Percentiles rank a stretch among this genome's conserved stretches.
phyloP scores from a whole-genome alignment of 2,797 vertebrate genomes.

The Centroberyx gerrardi region DNA sequence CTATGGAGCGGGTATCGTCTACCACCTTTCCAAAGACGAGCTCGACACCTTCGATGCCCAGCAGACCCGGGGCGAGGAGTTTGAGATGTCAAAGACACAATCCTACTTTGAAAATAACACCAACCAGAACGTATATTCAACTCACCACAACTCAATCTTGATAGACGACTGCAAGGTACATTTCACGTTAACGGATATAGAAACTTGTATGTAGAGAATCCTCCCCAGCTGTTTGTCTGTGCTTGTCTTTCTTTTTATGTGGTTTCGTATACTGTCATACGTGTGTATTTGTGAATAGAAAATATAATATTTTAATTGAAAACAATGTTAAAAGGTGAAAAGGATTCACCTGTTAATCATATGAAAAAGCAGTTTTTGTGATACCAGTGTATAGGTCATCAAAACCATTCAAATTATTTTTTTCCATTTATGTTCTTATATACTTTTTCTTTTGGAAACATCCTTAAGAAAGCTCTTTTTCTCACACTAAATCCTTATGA shows the following conservation, averaged over 20 bases:
- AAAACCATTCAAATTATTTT: conserved; percentile 28
- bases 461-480: conserved; percentile 36
- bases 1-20: conserved; percentile 97
- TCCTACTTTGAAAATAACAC: conserved; percentile 96
- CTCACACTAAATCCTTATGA: conserved; percentile 21
- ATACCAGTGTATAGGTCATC: conserved; percentile 56
- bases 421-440: background rate
- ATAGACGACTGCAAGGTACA: conserved; percentile 99
- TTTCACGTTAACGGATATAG: conserved; percentile 96
- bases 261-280: conserved; percentile 49
- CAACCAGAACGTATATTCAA: conserved; percentile 94
- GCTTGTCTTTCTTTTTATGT: conserved; percentile 53
- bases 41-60: conserved; percentile 92
- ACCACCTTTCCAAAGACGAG: conserved; percentile 96
- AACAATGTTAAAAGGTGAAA: conserved; percentile 50
- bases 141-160: conserved; percentile 94
- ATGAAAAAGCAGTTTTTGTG: conserved; percentile 88
- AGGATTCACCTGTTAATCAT: conserved; percentile 53
- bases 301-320: conserved; percentile 48
- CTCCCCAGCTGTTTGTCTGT: conserved; percentile 75
- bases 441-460: conserved; percentile 37
- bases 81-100: conserved; percentile 94
- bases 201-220: conserved; percentile 95
- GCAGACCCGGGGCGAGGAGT: conserved; percentile 90
- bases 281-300: conserved; percentile 58